Conservation (phyloP, 1,140 invertebrate species). For the Battus philenor region DNA sequence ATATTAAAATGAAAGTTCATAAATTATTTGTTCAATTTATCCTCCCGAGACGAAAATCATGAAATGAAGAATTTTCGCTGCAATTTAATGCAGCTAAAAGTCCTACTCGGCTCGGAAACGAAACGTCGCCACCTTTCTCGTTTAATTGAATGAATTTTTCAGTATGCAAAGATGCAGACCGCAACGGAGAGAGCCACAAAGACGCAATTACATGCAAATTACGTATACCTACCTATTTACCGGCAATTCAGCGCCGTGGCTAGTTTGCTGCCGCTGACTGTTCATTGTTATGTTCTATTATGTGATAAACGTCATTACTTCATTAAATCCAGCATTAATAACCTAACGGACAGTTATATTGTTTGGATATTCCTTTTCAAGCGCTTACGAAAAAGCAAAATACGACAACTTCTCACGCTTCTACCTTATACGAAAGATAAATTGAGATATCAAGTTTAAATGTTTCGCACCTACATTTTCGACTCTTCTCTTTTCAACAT, state of each 20-base stretch:
- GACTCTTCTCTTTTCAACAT: no score
- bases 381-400: no score
- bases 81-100: conserved; percentile 14
- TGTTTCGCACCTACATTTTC: no score
- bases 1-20: neutral
- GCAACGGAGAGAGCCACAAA: conserved; percentile 45
- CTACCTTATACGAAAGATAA: no score
- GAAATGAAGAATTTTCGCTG: conserved; percentile 6
- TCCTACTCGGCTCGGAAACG: conserved; percentile 34
- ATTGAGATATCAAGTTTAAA: no score
- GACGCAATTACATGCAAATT: conserved; percentile 71
- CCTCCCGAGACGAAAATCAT: neutral
- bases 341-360: neutral
- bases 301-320: conserved; percentile 29
- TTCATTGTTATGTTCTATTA: conserved; percentile 41
- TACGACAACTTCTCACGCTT: no score
- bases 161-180: conserved; percentile 60
- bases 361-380: no score
- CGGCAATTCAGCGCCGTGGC: conserved; percentile 29
- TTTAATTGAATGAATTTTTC: conserved; percentile 69
- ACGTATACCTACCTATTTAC: conserved; percentile 54
- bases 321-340: neutral
- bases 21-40: neutral
- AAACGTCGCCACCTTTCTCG: conserved; percentile 52
- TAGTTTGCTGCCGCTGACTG: conserved; percentile 30